Base-by-base conservation (phyloP, 2,797 vertebrate species). In the Oreortyx pictus region DNA sequence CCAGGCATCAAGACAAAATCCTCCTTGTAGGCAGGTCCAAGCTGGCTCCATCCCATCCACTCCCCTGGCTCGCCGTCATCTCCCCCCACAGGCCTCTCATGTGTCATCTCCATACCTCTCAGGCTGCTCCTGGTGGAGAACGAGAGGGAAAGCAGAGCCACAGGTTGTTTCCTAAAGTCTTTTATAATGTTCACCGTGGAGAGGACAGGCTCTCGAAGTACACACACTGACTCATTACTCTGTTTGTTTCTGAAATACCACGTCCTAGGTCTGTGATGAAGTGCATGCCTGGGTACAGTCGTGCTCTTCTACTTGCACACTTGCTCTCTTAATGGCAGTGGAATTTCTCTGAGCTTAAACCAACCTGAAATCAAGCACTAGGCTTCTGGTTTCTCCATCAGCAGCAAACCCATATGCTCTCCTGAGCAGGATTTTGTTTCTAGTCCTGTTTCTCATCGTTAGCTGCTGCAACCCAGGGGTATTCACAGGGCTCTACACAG, bases 311-410 rank as follows among this genome's bases (percentile, higher is more conserved):
- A 68, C 88, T 91, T 57, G 72, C 2, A 50, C 12, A 6, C 74
- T 50, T 60, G 29, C 72, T 93, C 88, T 39, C 27, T 62, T 35
- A 50, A 24, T 3, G 18, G 25, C 44, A 61, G n/a, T 23, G 8
- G 25, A 56, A 44, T 60, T 24, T 27, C 56, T 20, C 33, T 47
- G 72, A 46, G 56, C 44, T 35, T 35, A 46, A 47, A 46, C 27
- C 27, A 39, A 57, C 57, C 19, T 9, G 72, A 75, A 57, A 7
- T 75, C 57, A 61, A 27, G 31, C 23, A 19, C 31, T 27, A 31
- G 16, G 29, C 33, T 60, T 61, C 46, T 92, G 89, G 17, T 92
- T 96, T 96, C 66, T 77, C 72, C 68, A 86, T 88, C 67, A 91
- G 60, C 64, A 79, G 70, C 52, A 83, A 89, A 78, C 6, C 27